These are phyloP conservation scores for Oegoconia quadripuncta DNA, from an alignment of 2,888 invertebrate genomes.

Conservation along the genomic window DNA sequence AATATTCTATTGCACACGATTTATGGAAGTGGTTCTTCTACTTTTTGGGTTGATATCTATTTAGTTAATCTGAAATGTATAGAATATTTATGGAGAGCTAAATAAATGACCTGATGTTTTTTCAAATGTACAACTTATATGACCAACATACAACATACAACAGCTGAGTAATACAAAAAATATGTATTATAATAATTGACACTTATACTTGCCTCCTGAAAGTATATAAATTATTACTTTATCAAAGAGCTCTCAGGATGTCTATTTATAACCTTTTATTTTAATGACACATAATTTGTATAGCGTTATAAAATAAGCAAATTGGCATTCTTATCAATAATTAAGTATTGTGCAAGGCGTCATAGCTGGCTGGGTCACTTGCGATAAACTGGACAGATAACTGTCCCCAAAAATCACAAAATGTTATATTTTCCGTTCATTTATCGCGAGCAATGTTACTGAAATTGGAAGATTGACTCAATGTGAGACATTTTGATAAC, in stretches of 20 bases:
- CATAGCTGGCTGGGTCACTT: conserved; percentile 47
- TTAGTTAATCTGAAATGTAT: too few relatives aligned
- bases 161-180: too few relatives aligned
- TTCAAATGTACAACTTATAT: too few relatives aligned
- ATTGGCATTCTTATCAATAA: conserved; percentile 49
- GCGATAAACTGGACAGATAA: conserved; percentile 59
- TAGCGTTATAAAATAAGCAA: conserved; percentile 34
- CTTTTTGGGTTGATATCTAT: too few relatives aligned
- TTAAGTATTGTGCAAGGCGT: conserved; percentile 61
- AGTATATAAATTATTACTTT: not conserved
- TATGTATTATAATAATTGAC: too few relatives aligned
- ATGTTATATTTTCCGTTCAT: conserved; percentile 43
- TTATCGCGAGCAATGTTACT: conserved; percentile 39
- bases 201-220: not conserved
- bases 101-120: too few relatives aligned
- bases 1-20: too few relatives aligned
- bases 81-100: too few relatives aligned
- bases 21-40: too few relatives aligned
- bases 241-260: not conserved
- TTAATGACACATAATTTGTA: conserved; percentile 2
- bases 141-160: too few relatives aligned
- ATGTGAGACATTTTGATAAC: conserved; percentile 34
- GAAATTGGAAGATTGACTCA: conserved; percentile 35
- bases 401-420: conserved; percentile 42
- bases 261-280: not conserved